Evolutionary conservation across 2,888 invertebrate species (phyloP).

Genomic region (Latrodectus elegans): DNA sequence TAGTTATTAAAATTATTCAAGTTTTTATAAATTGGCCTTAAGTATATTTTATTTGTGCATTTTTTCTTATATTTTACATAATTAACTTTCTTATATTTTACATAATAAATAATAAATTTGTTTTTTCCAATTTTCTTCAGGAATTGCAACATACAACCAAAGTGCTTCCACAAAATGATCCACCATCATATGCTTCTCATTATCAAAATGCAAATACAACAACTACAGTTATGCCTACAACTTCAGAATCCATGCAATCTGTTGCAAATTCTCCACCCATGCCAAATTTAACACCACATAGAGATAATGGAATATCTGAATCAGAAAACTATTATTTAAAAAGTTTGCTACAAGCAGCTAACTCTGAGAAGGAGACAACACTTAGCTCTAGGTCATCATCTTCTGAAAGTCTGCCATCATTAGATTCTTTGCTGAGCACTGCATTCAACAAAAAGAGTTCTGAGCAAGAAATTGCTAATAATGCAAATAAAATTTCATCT

Average conservation of each 20-base stretch:
- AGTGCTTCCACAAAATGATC: not conserved
- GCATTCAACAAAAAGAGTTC: not conserved
- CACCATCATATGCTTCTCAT: not conserved
- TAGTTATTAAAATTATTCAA: too few relatives aligned
- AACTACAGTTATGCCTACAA: not conserved
- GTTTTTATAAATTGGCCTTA: too few relatives aligned
- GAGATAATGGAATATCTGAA: not conserved
- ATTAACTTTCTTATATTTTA: too few relatives aligned
- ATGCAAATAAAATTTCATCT: not conserved
- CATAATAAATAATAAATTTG: too few relatives aligned
- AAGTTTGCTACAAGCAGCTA: too few relatives aligned
- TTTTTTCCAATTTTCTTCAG: not conserved
- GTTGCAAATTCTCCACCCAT: not conserved
- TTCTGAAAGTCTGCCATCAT: conserved; percentile 20
- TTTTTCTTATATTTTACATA: too few relatives aligned
- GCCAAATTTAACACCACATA: not conserved
- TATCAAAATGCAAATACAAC: not conserved
- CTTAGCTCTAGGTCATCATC: not conserved
- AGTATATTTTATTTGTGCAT: too few relatives aligned
- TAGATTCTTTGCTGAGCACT: not conserved
- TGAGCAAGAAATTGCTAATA: not conserved
- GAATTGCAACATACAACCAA: not conserved
- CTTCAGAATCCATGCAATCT: not conserved
- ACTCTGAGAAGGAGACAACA: too few relatives aligned
- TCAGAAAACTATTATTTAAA: not conserved